Evolutionary conservation across 2,113 vertebrate genomes (phyloP).

Genomic region (Pluvialis apricaria): DNA sequence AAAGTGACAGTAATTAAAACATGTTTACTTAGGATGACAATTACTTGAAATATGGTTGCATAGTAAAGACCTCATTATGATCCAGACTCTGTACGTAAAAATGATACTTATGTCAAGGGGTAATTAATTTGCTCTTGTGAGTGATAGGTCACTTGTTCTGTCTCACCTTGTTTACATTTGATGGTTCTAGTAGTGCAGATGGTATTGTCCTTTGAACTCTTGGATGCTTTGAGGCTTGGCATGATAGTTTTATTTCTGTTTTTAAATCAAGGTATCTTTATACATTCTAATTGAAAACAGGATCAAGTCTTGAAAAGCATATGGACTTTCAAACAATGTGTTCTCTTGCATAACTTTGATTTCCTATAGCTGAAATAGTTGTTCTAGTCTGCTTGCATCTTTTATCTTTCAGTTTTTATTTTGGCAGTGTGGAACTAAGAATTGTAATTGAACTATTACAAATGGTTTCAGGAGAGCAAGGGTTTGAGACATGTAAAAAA

Average conservation of each 20-base stretch:
- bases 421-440: not conserved
- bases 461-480: not conserved
- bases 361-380: not conserved
- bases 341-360: not conserved
- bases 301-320: not conserved
- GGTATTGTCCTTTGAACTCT: not conserved
- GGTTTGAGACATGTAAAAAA: not conserved
- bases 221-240: not conserved
- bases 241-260: not conserved
- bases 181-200: not conserved
- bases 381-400: not conserved
- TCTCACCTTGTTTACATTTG: slow-evolving; percentile 26
- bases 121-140: slow-evolving; percentile 72
- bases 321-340: not conserved
- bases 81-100: slow-evolving; percentile 38
- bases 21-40: slow-evolving; percentile 72
- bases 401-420: not conserved
- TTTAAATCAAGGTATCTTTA: not conserved
- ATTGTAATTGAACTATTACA: not conserved
- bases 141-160: slow-evolving; percentile 52
- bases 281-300: not conserved
- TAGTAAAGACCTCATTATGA: slow-evolving; percentile 72
- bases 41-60: slow-evolving; percentile 62
- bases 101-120: slow-evolving; percentile 16
- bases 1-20: slow-evolving; percentile 68